A percentile compares a stretch with the other conserved stretches of the same genome.
Conservation (phyloP, 1,140 invertebrate genomes). For the Aphelenchoides besseyi region DNA sequence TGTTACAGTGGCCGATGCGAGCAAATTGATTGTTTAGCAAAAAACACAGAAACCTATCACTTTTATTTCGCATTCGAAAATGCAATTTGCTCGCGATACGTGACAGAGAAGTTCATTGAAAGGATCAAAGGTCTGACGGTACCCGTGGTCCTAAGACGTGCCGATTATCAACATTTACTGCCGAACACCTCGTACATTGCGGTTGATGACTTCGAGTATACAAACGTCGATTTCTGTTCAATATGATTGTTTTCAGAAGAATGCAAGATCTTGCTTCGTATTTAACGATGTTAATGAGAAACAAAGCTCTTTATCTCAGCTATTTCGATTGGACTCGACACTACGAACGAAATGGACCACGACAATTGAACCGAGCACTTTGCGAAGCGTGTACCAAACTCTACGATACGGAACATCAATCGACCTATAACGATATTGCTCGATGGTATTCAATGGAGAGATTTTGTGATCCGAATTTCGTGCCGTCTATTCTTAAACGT, state of each 20-base stretch:
- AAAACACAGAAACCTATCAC: conserved; percentile 65
- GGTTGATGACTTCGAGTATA: conserved; percentile 23
- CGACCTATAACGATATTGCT: too few species aligned
- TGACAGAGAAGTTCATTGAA: conserved; percentile 52
- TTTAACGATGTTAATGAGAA: not conserved
- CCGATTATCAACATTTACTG: conserved; percentile 10
- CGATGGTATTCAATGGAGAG: too few species aligned
- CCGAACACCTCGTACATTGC: conserved; percentile 25
- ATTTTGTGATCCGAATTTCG: too few species aligned
- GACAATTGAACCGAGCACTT: not conserved
- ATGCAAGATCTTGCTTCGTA: not conserved
- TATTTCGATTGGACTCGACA: not conserved
- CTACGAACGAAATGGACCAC: not conserved
- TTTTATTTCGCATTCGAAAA: conserved; percentile 77
- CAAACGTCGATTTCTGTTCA: too few species aligned
- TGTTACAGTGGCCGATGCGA: conserved; percentile 2
- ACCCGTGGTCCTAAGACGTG: conserved; percentile 25
- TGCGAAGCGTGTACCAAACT: too few species aligned
- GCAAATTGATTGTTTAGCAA: not conserved
- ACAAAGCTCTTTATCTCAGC: not conserved
- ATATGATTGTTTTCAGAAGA: not conserved
- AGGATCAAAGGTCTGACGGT: conserved; percentile 16
- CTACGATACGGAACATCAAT: too few species aligned
- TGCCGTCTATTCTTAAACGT: too few species aligned
- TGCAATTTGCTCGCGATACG: conserved; percentile 50